A percentile compares a stretch with the other conserved stretches of the same genome.
These are phyloP conservation scores for Phallusia fumigata DNA, from an alignment of 23 tunicate species.

Conservation along the genomic window DNA sequence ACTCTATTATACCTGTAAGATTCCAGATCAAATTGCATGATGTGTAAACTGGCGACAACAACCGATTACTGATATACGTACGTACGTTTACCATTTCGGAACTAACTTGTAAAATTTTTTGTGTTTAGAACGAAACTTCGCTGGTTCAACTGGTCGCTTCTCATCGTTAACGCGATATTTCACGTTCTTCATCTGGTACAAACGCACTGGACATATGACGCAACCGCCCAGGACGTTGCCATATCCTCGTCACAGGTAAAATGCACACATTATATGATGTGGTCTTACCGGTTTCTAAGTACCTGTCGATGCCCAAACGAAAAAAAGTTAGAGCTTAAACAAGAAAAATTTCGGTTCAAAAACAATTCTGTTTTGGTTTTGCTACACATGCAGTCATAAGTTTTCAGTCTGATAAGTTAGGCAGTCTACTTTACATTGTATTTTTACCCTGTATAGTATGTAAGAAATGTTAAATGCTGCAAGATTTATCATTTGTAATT, in stretches of 20 bases:
- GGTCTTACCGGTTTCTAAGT: too few relatives aligned
- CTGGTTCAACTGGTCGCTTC: conserved; percentile 88
- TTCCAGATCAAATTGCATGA: not conserved
- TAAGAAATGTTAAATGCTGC: not conserved
- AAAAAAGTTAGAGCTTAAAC: too few relatives aligned
- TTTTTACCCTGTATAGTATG: not conserved
- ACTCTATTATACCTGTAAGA: not conserved
- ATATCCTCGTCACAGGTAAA: conserved; percentile 81
- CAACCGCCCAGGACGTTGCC: conserved; percentile 88
- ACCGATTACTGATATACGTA: not conserved
- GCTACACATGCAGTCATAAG: too few relatives aligned
- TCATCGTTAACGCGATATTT: conserved; percentile 77
- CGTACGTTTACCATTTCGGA: too few relatives aligned
- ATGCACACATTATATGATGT: too few relatives aligned
- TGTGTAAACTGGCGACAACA: not conserved
- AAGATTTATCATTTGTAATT: too few relatives aligned
- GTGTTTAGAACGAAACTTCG: conserved; percentile 56
- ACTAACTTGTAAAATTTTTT: not conserved
- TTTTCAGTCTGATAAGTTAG: too few relatives aligned
- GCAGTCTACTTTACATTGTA: too few relatives aligned
- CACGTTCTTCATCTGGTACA: conserved; percentile 92
- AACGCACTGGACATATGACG: conserved; percentile 98
- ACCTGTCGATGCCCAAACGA: too few relatives aligned
- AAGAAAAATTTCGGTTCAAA: too few relatives aligned
- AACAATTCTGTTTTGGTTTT: too few relatives aligned